Percentiles rank a stretch among this genome's conserved stretches.
phyloP scores from a whole-genome alignment of 92 coral and sea anemone species.

The Zoanthus sansibaricus region DNA sequence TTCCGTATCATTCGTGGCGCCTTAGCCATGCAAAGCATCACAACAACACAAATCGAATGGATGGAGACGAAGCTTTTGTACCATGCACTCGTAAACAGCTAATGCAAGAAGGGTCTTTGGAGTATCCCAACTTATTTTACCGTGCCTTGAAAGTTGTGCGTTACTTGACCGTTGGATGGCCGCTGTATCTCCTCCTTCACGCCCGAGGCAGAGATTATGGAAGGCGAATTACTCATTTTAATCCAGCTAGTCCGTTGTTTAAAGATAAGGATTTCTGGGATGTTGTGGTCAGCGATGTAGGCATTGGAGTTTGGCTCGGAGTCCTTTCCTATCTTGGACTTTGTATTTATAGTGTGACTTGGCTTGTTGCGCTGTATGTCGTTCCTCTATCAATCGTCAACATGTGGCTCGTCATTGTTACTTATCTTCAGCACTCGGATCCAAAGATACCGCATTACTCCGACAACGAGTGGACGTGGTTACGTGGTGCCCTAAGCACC shows the following conservation, averaged over 20 bases:
- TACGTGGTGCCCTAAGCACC: conserved; percentile 87
- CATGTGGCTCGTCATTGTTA: conserved; percentile 88
- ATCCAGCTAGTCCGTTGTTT: conserved; percentile 78
- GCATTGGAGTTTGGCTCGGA: conserved; percentile 70
- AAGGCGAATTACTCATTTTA: conserved; percentile 70
- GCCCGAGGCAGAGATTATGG: conserved; percentile 76
- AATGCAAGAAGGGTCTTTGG: conserved; percentile 59
- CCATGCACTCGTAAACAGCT: conserved; percentile 77
- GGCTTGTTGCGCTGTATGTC: conserved; percentile 75
- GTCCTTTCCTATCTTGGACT: conserved; percentile 62
- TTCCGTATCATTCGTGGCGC: conserved; percentile 90
- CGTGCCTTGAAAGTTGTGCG: conserved; percentile 60
- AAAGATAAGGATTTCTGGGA: conserved; percentile 75
- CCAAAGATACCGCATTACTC: conserved; percentile 81
- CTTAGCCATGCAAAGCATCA: conserved; percentile 83
- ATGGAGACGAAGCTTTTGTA: conserved; percentile 88
- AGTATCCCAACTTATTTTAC: conserved; percentile 74
- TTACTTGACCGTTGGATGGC: conserved; percentile 84
- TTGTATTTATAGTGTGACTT: conserved; percentile 54
- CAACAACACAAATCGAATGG: conserved; percentile 87
- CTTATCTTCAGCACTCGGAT: conserved; percentile 91
- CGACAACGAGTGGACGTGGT: conserved; percentile 91
- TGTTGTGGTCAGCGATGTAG: conserved; percentile 81
- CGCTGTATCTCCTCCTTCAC: conserved; percentile 74
- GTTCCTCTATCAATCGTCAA: conserved; percentile 73